These are phyloP conservation scores for Scartelaos histophorus DNA, from an alignment of 2,113 vertebrate species.

Conservation along the genomic window DNA sequence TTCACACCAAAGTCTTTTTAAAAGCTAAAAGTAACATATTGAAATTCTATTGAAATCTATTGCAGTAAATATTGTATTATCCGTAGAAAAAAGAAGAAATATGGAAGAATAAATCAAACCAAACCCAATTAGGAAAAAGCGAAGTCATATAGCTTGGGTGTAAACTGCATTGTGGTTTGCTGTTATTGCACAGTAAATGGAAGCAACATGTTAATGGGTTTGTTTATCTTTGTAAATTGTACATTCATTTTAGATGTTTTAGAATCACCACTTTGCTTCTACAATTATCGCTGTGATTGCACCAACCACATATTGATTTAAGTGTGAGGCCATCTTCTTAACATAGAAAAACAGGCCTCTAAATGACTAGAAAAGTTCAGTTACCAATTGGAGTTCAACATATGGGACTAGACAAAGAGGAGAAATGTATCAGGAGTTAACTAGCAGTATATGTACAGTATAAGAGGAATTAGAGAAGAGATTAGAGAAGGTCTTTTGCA, in stretches of 20 bases:
- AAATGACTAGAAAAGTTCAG: background rate
- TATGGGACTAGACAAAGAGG: background rate
- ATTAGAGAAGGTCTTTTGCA: no score
- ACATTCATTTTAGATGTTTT: conserved; percentile 3
- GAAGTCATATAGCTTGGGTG: background rate
- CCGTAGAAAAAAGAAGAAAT: no score
- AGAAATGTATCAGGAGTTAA: background rate
- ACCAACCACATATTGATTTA: background rate
- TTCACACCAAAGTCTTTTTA: no score
- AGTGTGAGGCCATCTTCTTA: background rate
- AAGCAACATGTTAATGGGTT: conserved; percentile 21
- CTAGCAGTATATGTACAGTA: background rate
- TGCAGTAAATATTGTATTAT: no score
- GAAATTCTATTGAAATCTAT: no score
- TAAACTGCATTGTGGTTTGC: conserved; percentile 37
- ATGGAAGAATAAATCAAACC: background rate
- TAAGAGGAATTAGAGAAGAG: no score
- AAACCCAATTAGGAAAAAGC: conserved; percentile 14
- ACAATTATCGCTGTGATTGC: conserved; percentile 4
- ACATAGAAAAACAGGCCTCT: background rate
- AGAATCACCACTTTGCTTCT: conserved; percentile 18
- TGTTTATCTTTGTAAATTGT: conserved; percentile 18
- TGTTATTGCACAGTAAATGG: conserved; percentile 31
- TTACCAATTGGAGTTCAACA: background rate
- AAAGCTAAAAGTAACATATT: no score